Percentiles rank a stretch among this genome's conserved stretches.
These are phyloP conservation scores for Napeogenes inachia DNA, from an alignment of 2,888 invertebrate species.

Conservation along the genomic window DNA sequence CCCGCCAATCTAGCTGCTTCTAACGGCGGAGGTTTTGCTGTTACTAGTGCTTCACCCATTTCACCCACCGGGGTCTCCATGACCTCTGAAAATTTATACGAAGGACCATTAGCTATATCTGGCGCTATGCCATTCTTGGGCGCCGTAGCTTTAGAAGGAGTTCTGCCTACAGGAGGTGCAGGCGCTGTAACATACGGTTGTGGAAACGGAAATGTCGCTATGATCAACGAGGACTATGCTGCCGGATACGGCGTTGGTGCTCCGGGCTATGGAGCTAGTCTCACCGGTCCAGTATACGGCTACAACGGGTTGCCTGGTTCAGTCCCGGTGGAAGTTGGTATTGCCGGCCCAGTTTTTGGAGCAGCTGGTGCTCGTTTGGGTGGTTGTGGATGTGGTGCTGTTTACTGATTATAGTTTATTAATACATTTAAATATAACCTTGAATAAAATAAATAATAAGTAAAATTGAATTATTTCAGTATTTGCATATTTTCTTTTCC, in stretches of 20 bases:
- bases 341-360: slow-evolving; percentile 17
- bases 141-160: slow-evolving; percentile 43
- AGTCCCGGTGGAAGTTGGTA: slow-evolving; percentile 12
- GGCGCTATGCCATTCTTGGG: slow-evolving; percentile 45
- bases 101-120: slow-evolving; percentile 38
- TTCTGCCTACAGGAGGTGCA: slow-evolving; percentile 35
- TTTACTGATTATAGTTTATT: slow-evolving; percentile 7
- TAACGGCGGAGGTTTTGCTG: slow-evolving; percentile 28
- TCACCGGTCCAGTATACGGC: slow-evolving; percentile 2
- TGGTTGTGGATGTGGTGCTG: slow-evolving; percentile 13
- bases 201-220: slow-evolving; percentile 36
- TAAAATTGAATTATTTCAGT: no score
- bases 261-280: slow-evolving; percentile 12
- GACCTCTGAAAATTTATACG: slow-evolving; percentile 40
- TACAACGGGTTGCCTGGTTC: slow-evolving; percentile 1
- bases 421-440: no score
- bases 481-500: no score
- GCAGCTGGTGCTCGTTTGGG: neutral
- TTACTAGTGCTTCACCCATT: slow-evolving; percentile 40
- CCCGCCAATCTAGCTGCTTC: slow-evolving; percentile 18
- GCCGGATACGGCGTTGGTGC: slow-evolving; percentile 8
- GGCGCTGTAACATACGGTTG: slow-evolving; percentile 38
- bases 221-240: slow-evolving; percentile 28
- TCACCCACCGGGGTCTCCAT: slow-evolving; percentile 43
- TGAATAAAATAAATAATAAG: no score